Evolutionary conservation across 2,113 vertebrate species (phyloP).

Genomic region (Labrus mixtus): DNA sequence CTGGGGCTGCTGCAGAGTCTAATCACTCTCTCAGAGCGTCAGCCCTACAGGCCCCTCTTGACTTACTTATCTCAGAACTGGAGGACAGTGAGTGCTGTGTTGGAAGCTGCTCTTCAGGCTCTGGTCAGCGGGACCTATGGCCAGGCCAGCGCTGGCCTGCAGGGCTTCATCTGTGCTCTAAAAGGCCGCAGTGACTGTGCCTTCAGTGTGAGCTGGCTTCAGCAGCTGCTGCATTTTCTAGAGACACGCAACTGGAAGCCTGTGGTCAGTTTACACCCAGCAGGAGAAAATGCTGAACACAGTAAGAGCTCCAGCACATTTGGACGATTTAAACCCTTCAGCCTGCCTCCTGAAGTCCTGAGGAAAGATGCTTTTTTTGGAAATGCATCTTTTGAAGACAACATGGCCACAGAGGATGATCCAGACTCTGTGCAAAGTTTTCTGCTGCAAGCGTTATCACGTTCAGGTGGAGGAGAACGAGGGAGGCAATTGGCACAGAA

Average conservation of each 20-base stretch:
- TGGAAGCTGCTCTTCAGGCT: slow-evolving; percentile 85
- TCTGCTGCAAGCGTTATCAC: slow-evolving; percentile 85
- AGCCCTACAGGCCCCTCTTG: slow-evolving; percentile 81
- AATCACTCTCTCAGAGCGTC: slow-evolving; percentile 82
- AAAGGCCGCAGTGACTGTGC: slow-evolving; percentile 86
- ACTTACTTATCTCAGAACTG: slow-evolving; percentile 88
- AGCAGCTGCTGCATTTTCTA: slow-evolving; percentile 84
- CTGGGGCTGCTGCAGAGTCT: slow-evolving; percentile 86
- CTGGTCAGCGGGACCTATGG: slow-evolving; percentile 85
- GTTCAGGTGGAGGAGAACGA: slow-evolving; percentile 75
- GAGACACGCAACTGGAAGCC: slow-evolving; percentile 89
- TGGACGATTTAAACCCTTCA: slow-evolving; percentile 83
- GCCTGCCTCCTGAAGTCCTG: slow-evolving; percentile 75
- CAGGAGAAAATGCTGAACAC: slow-evolving; percentile 59
- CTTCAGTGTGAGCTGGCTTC: slow-evolving; percentile 86
- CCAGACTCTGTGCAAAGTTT: slow-evolving; percentile 76
- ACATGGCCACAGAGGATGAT: slow-evolving; percentile 40
- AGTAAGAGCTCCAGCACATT: slow-evolving; percentile 45
- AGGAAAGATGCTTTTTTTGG: slow-evolving; percentile 48
- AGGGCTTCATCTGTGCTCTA: slow-evolving; percentile 86
- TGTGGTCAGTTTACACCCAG: slow-evolving; percentile 86
- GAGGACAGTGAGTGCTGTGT: slow-evolving; percentile 86
- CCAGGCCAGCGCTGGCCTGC: slow-evolving; percentile 82
- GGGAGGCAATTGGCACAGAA: slow-evolving; percentile 65
- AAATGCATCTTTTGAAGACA: slow-evolving; percentile 65